Evolutionary conservation across 2,113 vertebrate genomes (phyloP).

Genomic region (Polyodon spathula): DNA sequence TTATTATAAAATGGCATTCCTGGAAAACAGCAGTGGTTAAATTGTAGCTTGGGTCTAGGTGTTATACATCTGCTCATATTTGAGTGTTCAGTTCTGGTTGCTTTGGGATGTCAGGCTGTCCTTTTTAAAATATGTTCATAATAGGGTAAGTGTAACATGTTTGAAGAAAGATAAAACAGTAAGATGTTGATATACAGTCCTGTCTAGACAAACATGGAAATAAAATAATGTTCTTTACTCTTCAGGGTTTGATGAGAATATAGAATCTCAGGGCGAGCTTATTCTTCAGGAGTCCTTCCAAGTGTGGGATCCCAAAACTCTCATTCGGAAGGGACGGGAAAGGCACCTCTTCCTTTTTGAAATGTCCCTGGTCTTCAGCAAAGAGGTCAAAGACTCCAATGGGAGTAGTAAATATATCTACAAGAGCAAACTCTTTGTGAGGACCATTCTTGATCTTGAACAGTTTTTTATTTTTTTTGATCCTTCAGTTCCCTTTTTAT

Average conservation of each 20-base stretch:
- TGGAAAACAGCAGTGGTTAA: too few relatives aligned
- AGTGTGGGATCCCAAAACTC: constrained; percentile 97
- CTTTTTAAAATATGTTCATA: too few relatives aligned
- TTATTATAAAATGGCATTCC: too few relatives aligned
- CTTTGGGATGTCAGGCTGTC: too few relatives aligned
- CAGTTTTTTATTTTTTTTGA: background rate
- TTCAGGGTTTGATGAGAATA: constrained; percentile 93
- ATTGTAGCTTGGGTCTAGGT: too few relatives aligned
- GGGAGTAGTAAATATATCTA: constrained; percentile 98
- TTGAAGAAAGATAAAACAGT: too few relatives aligned
- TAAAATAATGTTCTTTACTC: background rate
- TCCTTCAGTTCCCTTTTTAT: background rate
- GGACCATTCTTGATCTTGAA: constrained; percentile 35
- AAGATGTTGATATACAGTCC: too few relatives aligned
- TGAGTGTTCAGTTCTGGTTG: too few relatives aligned
- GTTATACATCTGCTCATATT: too few relatives aligned
- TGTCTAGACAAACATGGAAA: background rate
- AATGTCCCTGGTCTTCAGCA: constrained; percentile 96
- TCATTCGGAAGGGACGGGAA: constrained; percentile 92
- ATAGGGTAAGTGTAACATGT: too few relatives aligned
- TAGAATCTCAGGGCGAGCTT: constrained; percentile 95
- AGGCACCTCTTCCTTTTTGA: constrained; percentile 97
- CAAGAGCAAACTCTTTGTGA: constrained; percentile 96
- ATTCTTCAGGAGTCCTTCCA: constrained; percentile 98
- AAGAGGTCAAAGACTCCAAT: constrained; percentile 96